A percentile compares a stretch with the other conserved stretches of the same genome.
phyloP scores from a whole-genome alignment of 2,888 invertebrate species.

The Chaitophorus viminalis region DNA sequence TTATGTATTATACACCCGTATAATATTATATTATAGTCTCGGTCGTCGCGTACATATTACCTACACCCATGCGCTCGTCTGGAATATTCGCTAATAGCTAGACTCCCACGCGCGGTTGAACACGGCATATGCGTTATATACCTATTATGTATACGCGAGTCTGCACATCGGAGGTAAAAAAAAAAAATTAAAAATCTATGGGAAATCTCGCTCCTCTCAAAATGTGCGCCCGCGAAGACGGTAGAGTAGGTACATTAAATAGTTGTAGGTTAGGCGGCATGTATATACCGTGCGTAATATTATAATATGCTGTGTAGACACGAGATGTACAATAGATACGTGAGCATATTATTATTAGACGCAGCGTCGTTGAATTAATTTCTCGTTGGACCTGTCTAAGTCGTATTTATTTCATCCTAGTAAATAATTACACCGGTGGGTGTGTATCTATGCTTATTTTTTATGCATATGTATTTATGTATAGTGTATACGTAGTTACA shows the following conservation, averaged over 20 bases:
- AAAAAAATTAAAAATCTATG: too few relatives aligned
- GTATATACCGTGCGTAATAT: neutral
- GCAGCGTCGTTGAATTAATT: neutral
- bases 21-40: too few relatives aligned
- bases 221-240: neutral
- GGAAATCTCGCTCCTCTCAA: neutral
- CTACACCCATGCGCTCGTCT: neutral
- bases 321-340: neutral
- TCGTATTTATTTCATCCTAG: too few relatives aligned
- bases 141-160: neutral
- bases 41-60: neutral
- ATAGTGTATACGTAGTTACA: too few relatives aligned
- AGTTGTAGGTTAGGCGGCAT: neutral
- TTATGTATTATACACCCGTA: neutral
- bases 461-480: too few relatives aligned
- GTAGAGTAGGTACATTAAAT: neutral
- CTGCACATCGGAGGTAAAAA: neutral
- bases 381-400: too few relatives aligned
- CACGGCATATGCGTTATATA: neutral
- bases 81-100: conserved; percentile 23
- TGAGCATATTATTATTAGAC: neutral
- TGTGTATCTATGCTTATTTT: too few relatives aligned
- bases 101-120: neutral
- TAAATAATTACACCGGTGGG: too few relatives aligned
- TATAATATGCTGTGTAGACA: neutral